Evolutionary conservation across 2,113 vertebrate genomes (phyloP), one percentile per base, ranked within the genome.

Genomic region (Cephalopholis sonnerati): DNA sequence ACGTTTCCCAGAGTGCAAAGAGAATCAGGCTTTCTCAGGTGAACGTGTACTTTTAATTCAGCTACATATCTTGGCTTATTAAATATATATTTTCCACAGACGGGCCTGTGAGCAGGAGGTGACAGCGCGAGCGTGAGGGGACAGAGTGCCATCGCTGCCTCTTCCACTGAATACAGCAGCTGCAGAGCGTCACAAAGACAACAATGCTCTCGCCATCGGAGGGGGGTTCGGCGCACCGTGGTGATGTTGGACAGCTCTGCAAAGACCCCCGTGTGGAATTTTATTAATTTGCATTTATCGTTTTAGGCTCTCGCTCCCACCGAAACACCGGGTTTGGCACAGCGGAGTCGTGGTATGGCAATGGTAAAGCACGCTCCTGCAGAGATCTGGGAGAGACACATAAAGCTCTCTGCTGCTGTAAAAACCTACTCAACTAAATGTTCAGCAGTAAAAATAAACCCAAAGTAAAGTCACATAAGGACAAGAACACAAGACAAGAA

Each of bases 151-250:
- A 24, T 61, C 48, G 54, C 82, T 7, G 76, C 79, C 63, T 78
- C 54, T 9, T 68, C 68, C 63, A 70, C 50, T 89, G 91, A 92
- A 93, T 89, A 29, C 90, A 91, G 89, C 93, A 94, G 93, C 93
- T 93, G 93, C 93, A 85, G 76, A 87, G 92, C 85, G 85, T 27
- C 89, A 88, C 85, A 90, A 91, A 93, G 93, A 92, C 92, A 93
- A 93, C 92, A 94, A 94, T 93, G 77, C 77, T 65, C 39, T 29
- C 53, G 17, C 76, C 79, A 44, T 83, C 69, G n/a, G 84, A 51
- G 91, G 86, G 36, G 91, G 86, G 86, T 22, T 50, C 20, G 65
- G 57, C 24, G 55, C 83, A 85, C 88, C 58, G 86, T 57, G 63
- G 90, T 48, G 91, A 80, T 74, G 90, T 61, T 87, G 90, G 87